A percentile compares a stretch with the other conserved stretches of the same genome.
Conservation (phyloP, 1,140 invertebrate genomes). For the Apis mellifera region DNA sequence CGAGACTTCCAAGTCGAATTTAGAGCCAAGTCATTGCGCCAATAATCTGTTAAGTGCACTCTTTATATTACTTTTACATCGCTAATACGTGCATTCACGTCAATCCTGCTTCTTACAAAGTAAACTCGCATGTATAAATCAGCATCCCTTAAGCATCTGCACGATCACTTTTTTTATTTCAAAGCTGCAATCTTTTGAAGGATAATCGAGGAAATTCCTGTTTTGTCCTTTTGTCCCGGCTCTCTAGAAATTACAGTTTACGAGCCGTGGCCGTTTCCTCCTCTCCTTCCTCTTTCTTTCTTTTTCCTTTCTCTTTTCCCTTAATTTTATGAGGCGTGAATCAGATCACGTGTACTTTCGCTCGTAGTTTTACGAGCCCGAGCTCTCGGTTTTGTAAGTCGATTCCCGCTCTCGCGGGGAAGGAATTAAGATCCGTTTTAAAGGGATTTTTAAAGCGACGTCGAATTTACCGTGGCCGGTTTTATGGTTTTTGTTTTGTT, state of each 20-base stretch:
- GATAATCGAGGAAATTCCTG: constrained; percentile 16
- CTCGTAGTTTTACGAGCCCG: constrained; percentile 7
- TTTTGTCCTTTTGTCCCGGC: not conserved
- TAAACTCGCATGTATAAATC: no score
- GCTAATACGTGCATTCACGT: no score
- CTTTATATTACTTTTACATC: no score
- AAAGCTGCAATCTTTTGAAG: constrained; percentile 6
- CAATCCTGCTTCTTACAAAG: no score
- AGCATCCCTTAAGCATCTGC: constrained; percentile 38
- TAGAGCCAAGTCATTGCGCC: no score
- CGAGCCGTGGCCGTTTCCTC: not conserved
- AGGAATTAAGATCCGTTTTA: not conserved
- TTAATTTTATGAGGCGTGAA: constrained; percentile 24
- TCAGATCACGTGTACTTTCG: not conserved
- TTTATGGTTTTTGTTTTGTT: not conserved
- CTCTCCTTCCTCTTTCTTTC: not conserved
- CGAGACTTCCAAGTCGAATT: no score
- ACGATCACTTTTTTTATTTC: not conserved
- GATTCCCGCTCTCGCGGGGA: not conserved
- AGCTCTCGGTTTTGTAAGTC: constrained; percentile 5
- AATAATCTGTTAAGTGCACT: no score
- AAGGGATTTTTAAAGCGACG: not conserved
- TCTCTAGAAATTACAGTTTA: constrained; percentile 20
- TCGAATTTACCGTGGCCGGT: not conserved
- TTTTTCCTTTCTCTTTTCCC: no score